phyloP scores from a whole-genome alignment of 1,140 invertebrate species.

The Bilobella aurantiaca region DNA sequence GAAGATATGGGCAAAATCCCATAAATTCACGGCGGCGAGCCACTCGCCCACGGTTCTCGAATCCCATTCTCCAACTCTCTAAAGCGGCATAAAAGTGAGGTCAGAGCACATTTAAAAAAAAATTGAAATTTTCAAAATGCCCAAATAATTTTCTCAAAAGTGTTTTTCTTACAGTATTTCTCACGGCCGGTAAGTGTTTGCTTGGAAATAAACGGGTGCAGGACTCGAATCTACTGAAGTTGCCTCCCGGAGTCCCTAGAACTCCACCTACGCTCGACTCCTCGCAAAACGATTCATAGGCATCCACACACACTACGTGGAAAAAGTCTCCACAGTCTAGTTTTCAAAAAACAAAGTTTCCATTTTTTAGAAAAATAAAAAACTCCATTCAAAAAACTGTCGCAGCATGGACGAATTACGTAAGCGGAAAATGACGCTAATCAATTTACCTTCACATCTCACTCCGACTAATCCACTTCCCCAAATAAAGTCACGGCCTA shows the following conservation, averaged over 20 bases:
- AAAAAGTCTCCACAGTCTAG: constrained; percentile 30
- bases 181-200: too few relatives aligned
- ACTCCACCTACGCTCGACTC: neutral
- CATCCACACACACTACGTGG: constrained; percentile 20
- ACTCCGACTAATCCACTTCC: constrained; percentile 15
- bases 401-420: neutral
- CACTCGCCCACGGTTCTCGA: constrained; percentile 20
- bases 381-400: neutral
- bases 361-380: too few relatives aligned
- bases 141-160: too few relatives aligned
- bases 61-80: constrained; percentile 22
- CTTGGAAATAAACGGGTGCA: too few relatives aligned
- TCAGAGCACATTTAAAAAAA: too few relatives aligned
- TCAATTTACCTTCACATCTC: constrained; percentile 27
- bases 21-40: constrained; percentile 24
- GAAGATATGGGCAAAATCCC: constrained; percentile 24
- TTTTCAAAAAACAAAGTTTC: too few relatives aligned
- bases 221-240: constrained; percentile 11
- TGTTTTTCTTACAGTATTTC: too few relatives aligned
- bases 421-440: neutral
- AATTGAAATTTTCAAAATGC: too few relatives aligned
- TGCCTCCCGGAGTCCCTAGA: too few relatives aligned
- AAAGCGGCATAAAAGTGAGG: neutral
- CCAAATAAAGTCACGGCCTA: constrained; percentile 24
- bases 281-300: constrained; percentile 5